Base-by-base conservation (phyloP, 2,888 invertebrate species). In the Dichetophora obliterata region DNA sequence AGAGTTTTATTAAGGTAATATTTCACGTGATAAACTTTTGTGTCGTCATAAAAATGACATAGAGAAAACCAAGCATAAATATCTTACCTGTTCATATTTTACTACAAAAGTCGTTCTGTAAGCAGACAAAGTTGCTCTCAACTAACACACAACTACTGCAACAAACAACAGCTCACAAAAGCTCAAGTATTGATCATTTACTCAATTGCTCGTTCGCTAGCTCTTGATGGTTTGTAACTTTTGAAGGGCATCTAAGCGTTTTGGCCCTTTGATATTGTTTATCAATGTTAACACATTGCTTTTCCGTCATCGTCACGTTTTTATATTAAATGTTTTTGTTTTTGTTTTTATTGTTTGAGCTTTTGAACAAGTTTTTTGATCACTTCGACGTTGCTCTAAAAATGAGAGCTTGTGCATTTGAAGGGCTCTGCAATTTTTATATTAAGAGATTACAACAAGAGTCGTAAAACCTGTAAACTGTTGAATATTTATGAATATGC, bases 201-300 rank as follows among this genome's bases (percentile, higher is more conserved):
- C n/a, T n/a, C n/a, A 11, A 1, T 22, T 34, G 37, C n/a, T 68
- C 31, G 8, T 11, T 24, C 48, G 63, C 34, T 43, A 3, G 37
- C 5, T 14, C 66, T n/a, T n/a, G 52, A 16, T 50, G 16, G 52
- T 27, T 31, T 27, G 31, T 50, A 52, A 16, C 52, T 50, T 65
- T 75, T 77, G 77, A 77, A 77, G 74, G 77, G 77, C 69, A 69
- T 65, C 68, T 22, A n/a, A 54, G 50, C 16, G 34, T 69, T 66
- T 14, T 69, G 61, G 69, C 74, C 74, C 73, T 66, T 43, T 66
- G 66, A 66, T 66, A 59, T 2, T 63, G 43, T 37, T 66, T 22
- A 37, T 66, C 66, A 66, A 66, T 43, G 66, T 66, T 37, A 66
- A 66, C 59, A 59, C 59, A 27, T 43, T 43, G 43, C 43, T 43